A percentile compares a stretch with the other conserved stretches of the same genome.
Conservation (phyloP, 2,113 vertebrate genomes). For the Festucalex cinctus region DNA sequence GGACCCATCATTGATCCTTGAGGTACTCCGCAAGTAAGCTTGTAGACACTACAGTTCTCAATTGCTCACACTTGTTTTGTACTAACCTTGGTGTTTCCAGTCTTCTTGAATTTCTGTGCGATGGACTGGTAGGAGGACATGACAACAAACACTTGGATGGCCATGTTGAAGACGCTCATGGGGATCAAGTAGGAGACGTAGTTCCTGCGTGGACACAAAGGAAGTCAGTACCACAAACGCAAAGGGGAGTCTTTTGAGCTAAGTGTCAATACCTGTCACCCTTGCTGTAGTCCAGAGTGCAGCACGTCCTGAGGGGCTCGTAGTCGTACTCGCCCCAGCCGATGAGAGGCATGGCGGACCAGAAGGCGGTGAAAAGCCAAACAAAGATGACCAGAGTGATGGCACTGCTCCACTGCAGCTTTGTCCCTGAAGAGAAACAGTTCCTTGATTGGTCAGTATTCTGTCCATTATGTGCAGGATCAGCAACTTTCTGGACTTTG, state of each 20-base stretch:
- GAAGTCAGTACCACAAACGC: neutral
- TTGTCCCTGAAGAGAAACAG: constrained; percentile 72
- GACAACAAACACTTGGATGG: constrained; percentile 84
- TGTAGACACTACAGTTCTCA: no score
- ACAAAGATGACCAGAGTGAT: constrained; percentile 75
- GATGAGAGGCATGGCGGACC: constrained; percentile 89
- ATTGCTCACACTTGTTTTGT: neutral
- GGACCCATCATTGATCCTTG: no score
- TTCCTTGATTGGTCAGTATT: neutral
- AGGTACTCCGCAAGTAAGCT: no score
- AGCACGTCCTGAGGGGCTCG: constrained; percentile 92
- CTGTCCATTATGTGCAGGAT: no score
- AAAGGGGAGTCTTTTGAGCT: neutral
- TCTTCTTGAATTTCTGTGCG: constrained; percentile 87
- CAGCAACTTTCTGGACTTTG: no score
- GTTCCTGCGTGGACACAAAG: constrained; percentile 72
- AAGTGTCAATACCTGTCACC: constrained; percentile 79
- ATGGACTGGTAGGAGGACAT: constrained; percentile 84
- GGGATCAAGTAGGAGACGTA: constrained; percentile 86
- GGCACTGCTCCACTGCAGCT: constrained; percentile 84
- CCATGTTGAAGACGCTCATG: constrained; percentile 87
- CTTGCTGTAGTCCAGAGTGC: constrained; percentile 89
- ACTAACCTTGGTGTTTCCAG: constrained; percentile 75
- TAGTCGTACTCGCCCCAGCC: constrained; percentile 95
- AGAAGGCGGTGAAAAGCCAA: constrained; percentile 88